phyloP scores from a whole-genome alignment of 2,888 invertebrate species.

The Melinopterus prodromus region DNA sequence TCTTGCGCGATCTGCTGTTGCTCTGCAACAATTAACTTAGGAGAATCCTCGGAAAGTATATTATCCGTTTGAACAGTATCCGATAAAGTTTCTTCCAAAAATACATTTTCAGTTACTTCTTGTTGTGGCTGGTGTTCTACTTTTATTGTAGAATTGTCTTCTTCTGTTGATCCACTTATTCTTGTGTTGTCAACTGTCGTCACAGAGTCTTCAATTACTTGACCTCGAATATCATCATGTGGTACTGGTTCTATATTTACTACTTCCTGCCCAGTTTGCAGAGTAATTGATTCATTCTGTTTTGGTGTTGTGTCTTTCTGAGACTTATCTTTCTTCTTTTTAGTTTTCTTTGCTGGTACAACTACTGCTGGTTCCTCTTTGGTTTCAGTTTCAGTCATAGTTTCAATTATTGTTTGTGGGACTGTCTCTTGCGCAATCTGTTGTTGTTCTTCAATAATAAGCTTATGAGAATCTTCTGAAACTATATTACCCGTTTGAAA shows the following conservation, averaged over 20 bases:
- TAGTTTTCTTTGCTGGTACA: not conserved
- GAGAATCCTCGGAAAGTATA: not conserved
- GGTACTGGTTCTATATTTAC: not conserved
- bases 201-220: not conserved
- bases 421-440: not conserved
- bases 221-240: not conserved
- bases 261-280: not conserved
- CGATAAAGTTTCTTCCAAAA: not conserved
- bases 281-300: not conserved
- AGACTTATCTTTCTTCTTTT: slow-evolving; percentile 5
- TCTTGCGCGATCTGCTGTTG: not conserved
- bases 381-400: not conserved
- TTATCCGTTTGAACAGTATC: not conserved
- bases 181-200: not conserved
- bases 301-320: slow-evolving; percentile 18
- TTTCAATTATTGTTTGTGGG: not conserved
- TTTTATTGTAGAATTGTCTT: not conserved
- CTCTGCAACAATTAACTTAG: not conserved
- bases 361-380: not conserved
- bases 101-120: slow-evolving; percentile 7
- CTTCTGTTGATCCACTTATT: not conserved
- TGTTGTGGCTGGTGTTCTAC: not conserved
- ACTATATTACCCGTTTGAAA: not conserved
- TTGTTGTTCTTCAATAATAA: not conserved
- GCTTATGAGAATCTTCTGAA: not conserved